These are phyloP conservation scores for Tetramorium alpestre DNA, from an alignment of 1,140 invertebrate species.

Conservation along the genomic window DNA sequence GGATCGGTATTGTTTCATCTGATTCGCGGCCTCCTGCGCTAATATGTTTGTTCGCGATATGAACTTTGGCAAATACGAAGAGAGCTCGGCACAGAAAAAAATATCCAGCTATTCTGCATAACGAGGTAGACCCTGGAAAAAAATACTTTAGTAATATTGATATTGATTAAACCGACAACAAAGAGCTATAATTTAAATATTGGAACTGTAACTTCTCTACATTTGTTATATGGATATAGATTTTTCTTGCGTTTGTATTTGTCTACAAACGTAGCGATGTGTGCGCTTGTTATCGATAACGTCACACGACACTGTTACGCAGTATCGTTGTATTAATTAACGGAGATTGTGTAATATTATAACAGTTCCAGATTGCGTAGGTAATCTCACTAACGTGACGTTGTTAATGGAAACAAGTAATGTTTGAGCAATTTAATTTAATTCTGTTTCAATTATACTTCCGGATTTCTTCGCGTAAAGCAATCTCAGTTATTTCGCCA, in stretches of 20 bases:
- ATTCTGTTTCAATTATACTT: background rate
- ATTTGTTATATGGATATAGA: background rate
- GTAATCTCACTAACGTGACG: background rate
- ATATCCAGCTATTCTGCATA: background rate
- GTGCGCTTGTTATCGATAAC: conserved; percentile 3
- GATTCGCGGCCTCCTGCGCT: conserved; percentile 15
- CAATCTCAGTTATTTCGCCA: background rate
- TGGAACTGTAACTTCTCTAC: background rate
- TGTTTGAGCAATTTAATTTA: conserved; percentile 19
- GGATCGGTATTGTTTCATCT: conserved; percentile 32
- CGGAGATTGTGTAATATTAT: conserved; percentile 18
- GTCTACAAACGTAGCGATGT: background rate
- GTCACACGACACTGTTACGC: background rate
- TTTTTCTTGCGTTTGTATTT: background rate
- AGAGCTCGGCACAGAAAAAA: conserved; percentile 10
- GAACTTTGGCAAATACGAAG: conserved; percentile 27
- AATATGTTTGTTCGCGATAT: conserved; percentile 40
- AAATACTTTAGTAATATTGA: background rate
- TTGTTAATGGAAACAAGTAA: background rate
- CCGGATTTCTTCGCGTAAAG: background rate
- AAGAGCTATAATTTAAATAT: conserved; percentile 11
- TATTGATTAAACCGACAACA: background rate
- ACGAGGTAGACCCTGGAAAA: background rate
- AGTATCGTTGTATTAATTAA: conserved; percentile 35
- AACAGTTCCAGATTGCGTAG: background rate